Evolutionary conservation across 1,140 invertebrate species (phyloP).

Genomic region (Rhagoletis zephyria): DNA sequence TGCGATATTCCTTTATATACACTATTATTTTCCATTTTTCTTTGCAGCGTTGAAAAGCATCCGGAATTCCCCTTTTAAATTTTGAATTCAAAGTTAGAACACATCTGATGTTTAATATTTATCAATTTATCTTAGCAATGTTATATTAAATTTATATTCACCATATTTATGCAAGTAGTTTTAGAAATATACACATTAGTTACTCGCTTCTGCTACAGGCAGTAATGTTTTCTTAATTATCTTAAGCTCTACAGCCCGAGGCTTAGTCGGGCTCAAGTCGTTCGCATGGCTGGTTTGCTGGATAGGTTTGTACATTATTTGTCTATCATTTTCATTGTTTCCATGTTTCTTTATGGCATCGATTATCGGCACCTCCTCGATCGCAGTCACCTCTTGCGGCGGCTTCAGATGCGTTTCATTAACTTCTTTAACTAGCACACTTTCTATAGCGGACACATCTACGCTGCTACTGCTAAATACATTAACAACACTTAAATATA

Average conservation of each 20-base stretch:
- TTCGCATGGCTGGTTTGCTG: neutral
- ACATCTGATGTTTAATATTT: neutral
- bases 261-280: neutral
- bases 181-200: constrained; percentile 14
- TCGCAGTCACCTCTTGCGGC: too few species aligned
- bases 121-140: neutral
- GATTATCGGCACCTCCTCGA: neutral
- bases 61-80: constrained; percentile 77
- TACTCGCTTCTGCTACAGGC: constrained; percentile 43
- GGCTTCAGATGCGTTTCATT: too few species aligned
- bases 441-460: too few species aligned
- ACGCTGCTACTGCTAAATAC: too few species aligned
- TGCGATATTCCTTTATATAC: too few species aligned
- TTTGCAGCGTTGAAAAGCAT: constrained; percentile 77
- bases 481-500: too few species aligned
- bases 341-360: neutral
- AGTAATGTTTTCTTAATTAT: constrained; percentile 67
- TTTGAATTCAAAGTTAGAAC: neutral
- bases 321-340: neutral
- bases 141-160: neutral
- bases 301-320: neutral
- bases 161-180: neutral
- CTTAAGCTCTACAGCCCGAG: constrained; percentile 66
- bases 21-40: constrained; percentile 65
- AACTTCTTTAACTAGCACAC: too few species aligned